Base-by-base conservation (phyloP, 2,797 vertebrate genomes). In the Brachyalestes nurse region DNA sequence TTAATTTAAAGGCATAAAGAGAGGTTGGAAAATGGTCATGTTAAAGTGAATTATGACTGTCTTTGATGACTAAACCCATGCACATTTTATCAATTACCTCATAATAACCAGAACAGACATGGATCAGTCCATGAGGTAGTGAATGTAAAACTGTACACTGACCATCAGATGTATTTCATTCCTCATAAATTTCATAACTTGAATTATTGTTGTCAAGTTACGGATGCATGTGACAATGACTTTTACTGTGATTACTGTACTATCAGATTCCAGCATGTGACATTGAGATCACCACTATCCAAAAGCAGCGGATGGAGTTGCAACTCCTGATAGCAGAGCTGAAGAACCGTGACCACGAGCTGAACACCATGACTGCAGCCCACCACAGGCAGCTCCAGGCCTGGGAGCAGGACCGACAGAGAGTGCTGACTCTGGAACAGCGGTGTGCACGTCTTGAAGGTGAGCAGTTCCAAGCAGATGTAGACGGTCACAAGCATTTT, bases 391-490 rank as follows among this genome's bases (percentile, higher is more conserved):
- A 97, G 64, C 90, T 96, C 0, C 90, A 93, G 0, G 90, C 93
- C 2, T 97, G 97, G 96, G 95, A 97, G 6, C 92, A 92, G 10
- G 96, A 96, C 84, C 93, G 93, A 0, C 96, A 96, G 71, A 94
- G 90, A 79, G 88, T 94, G 67, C 88, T 97, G 57, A 87, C 88
- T 1, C 55, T 96, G 88, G 95, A 95, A 86, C 95, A 95, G 80
- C 92, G 87, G 4, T 95, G 95, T 88, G 89, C 85, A 65, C 88
- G 88, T 2, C n/a, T 96, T 42, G 92, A 94, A 23, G 94, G 97
- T 99, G 78, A 93, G 93, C 23, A 60, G 38, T 45, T 19, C 67
- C 40, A 47, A 69, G 10, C 40, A 58, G 40, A 42, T n/a, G n/a
- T n/a, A n/a, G n/a, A n/a, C n/a, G n/a, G n/a, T n/a, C n/a, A n/a